These are phyloP conservation scores for Congeria kusceri DNA, from an alignment of 2,888 invertebrate genomes.

Conservation along the genomic window DNA sequence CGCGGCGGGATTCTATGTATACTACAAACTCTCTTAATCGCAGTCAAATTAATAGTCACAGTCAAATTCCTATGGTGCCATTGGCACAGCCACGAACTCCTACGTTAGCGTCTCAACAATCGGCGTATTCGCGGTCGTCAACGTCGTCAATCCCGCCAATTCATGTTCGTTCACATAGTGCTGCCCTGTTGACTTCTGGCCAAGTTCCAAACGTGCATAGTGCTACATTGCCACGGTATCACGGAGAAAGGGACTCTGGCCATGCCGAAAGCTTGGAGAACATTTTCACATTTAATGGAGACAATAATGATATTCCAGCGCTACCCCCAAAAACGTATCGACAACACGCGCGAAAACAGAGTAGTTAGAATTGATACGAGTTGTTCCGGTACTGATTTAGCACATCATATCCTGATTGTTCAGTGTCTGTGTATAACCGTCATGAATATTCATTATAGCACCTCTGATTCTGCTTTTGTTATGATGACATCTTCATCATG, in stretches of 20 bases:
- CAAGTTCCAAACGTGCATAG: slow-evolving; percentile 62
- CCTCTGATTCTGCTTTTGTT: too few species aligned
- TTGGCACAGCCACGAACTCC: slow-evolving; percentile 57
- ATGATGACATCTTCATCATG: too few species aligned
- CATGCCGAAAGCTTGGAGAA: slow-evolving; percentile 51
- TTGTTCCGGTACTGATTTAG: too few species aligned
- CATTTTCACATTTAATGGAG: slow-evolving; percentile 76
- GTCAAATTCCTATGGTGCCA: slow-evolving; percentile 7
- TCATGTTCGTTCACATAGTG: slow-evolving; percentile 71
- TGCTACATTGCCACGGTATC: slow-evolving; percentile 76
- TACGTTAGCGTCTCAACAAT: slow-evolving; percentile 37
- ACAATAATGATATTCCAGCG: slow-evolving; percentile 76
- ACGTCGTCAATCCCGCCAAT: slow-evolving; percentile 36
- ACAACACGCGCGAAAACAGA: slow-evolving; percentile 75
- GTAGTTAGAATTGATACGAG: slow-evolving; percentile 69
- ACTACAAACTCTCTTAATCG: slow-evolving; percentile 51
- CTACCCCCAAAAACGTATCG: slow-evolving; percentile 84
- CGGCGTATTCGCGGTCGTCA: slow-evolving; percentile 1
- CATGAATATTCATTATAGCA: too few species aligned
- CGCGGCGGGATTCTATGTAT: slow-evolving; percentile 86
- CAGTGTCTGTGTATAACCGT: too few species aligned
- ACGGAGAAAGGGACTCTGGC: slow-evolving; percentile 68
- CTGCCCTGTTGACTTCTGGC: slow-evolving; percentile 69
- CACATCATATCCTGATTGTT: too few species aligned
- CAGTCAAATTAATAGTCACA: slow-evolving; percentile 11